Base-by-base conservation (phyloP, 2,888 invertebrate species). In the Nemotelus pantherinus region DNA sequence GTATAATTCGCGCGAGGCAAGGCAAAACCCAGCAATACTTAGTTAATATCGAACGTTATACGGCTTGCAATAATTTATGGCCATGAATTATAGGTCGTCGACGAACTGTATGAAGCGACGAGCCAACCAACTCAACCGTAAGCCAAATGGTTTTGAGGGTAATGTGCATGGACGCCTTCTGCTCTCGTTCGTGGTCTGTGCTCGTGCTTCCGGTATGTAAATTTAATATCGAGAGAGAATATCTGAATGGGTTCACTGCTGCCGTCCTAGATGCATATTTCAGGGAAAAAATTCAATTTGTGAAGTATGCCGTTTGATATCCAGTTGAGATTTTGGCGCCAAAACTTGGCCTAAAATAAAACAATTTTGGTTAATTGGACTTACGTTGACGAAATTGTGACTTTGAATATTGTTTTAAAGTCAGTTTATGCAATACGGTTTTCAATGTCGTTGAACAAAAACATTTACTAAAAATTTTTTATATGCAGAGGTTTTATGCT, bases 61-160 rank as follows among this genome's bases (percentile, higher is more conserved):
- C 25, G 41, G 6, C 55, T 70, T 55, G 70, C 53, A 41, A 43
- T 70, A 41, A 70, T 53, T 70, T 70, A 70, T 43, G 53, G 55
- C 70, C 70, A 47, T 70, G 70, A 70, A 70, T 70, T 53, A 25
- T 25, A 55, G 70, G 70, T 70, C 70, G 70, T 70, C 43, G 55
- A 50, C 55, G 41, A 43, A 43, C 63, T 57, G 25, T 57, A 57
- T 57, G 10, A 4, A 41, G 2, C 70, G 50, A 4, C n/a, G 48
- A 25, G 25, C 25, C 25, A 25, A 25, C 3, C 70, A 25, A 55
- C 70, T 39, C 4, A 4, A 60, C 60, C 39, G 68, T 4, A 7
- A 48, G 67, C 67, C 25, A 67, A 67, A 63, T 39, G 45, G 7
- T 44, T 64, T 57, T 57, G 6, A 1, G 25, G 25, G 25, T 25